Base-by-base conservation (phyloP, 2,113 vertebrate species). In the Lophius piscatorius region DNA sequence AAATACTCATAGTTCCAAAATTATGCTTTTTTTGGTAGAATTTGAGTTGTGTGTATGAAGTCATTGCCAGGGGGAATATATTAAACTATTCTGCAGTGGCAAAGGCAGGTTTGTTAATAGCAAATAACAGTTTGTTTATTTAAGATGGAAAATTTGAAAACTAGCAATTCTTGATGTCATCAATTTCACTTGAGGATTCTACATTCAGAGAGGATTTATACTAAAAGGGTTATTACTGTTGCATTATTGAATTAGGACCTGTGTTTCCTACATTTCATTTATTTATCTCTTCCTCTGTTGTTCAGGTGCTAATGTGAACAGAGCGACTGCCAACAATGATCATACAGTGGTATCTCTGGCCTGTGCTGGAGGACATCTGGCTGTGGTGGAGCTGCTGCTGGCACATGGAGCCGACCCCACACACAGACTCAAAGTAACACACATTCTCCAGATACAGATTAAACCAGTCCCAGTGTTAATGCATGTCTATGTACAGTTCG, bases 261-360 rank as follows among this genome's bases (percentile, higher is more conserved):
- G n/a, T n/a, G n/a, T n/a, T n/a, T n/a, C n/a, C n/a, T n/a, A 20
- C 34, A 1, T 35, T 35, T 35, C 13, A 35, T 35, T 55, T 31
- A 5, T n/a, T 50, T n/a, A 5, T 7, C 0, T 46, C 2, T 16
- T 42, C 11, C 16, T 64, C 14, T 74, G 4, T 16, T 72, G 61
- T 50, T 14, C 77, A 99, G 97, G 97, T 91, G 97, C 96, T 88
- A 96, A 98, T 16, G 97, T 99, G 75, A 99, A 99, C 87, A 92
- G 96, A 84, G 94, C 97, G 61, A 99, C 97, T 71, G 94, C 96
- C 71, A 99, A 98, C 82, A 99, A 99, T 59, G 97, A 99, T 88
- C 97, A 99, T 90, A 98, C 97, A n/a, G 97, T 98, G 65, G 95
- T 98, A 79, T 99, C 97, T 0, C 88, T 99, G 86, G 97, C 97